phyloP scores from a whole-genome alignment of 2,797 vertebrate species.

The Neosilurus mollespiculum region DNA sequence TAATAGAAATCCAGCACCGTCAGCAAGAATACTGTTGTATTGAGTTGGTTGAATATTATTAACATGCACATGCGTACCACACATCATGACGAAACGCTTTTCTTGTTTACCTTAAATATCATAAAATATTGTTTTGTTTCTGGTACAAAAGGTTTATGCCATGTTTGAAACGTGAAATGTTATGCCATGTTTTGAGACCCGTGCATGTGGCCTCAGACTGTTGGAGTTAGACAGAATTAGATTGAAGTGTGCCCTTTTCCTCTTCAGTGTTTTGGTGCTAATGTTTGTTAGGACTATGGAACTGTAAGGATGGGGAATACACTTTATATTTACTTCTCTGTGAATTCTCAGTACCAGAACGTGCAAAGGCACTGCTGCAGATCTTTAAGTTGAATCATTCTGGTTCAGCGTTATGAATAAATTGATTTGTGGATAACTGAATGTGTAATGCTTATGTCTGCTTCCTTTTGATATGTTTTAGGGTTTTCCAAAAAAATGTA shows the following conservation, averaged over 20 bases:
- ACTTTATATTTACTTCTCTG: conserved; percentile 25
- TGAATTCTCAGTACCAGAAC: conserved; percentile 14
- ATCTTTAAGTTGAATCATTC: conserved; percentile 17
- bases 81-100: background rate
- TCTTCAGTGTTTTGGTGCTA: conserved; percentile 49
- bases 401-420: conserved; percentile 24
- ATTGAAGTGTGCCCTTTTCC: conserved; percentile 4
- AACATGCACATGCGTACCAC: background rate
- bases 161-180: background rate
- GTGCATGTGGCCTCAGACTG: conserved; percentile 11
- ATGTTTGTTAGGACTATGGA: conserved; percentile 25
- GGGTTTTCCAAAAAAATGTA: conserved; percentile 31
- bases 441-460: conserved; percentile 37
- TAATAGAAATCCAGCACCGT: background rate
- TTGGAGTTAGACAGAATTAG: background rate
- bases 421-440: conserved; percentile 32
- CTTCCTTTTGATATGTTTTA: conserved; percentile 49
- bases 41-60: background rate
- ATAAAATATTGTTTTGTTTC: background rate
- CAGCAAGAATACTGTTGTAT: background rate
- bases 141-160: background rate
- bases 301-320: background rate
- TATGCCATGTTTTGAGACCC: background rate
- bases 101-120: too few species aligned
- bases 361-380: background rate